Evolutionary conservation across 2,797 vertebrate species (phyloP).

Genomic region (Onychomys arenicola): DNA sequence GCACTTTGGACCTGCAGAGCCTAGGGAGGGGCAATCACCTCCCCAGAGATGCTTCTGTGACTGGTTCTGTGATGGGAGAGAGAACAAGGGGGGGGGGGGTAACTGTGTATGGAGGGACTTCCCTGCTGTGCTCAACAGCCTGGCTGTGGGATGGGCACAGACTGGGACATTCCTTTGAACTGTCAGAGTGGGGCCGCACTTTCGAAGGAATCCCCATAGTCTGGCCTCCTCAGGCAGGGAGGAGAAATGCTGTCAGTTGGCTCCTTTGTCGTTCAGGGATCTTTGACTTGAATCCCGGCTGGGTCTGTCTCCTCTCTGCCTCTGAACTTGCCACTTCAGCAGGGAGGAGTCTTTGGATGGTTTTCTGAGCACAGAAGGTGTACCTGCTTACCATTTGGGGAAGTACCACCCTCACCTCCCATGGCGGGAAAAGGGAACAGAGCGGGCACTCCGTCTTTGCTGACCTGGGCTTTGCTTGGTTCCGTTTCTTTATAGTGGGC

Average conservation of each 20-base stretch:
- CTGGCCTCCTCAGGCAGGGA: rapidly evolving
- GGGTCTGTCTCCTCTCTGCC: neutral
- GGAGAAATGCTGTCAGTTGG: rapidly evolving
- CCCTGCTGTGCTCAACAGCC: neutral
- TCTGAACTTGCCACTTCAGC: neutral
- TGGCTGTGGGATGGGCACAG: neutral
- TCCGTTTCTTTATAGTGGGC: neutral
- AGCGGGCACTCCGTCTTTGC: neutral
- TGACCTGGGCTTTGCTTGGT: neutral
- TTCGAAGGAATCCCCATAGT: neutral
- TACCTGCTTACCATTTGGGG: neutral
- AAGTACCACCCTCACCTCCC: neutral
- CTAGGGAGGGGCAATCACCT: rapidly evolving
- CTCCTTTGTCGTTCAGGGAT: neutral
- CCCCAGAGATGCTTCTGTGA: neutral
- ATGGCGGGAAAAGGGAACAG: neutral
- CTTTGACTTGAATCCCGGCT: neutral
- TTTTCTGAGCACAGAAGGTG: neutral
- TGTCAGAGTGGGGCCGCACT: neutral
- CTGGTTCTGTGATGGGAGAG: neutral
- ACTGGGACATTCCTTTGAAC: neutral
- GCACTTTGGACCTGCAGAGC: neutral
- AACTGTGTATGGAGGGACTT: neutral
- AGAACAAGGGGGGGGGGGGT: neutral
- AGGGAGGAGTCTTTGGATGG: neutral